Conservation (phyloP, 37 sponge, comb jelly and placozoan species). For the Tethya wilhelma region DNA sequence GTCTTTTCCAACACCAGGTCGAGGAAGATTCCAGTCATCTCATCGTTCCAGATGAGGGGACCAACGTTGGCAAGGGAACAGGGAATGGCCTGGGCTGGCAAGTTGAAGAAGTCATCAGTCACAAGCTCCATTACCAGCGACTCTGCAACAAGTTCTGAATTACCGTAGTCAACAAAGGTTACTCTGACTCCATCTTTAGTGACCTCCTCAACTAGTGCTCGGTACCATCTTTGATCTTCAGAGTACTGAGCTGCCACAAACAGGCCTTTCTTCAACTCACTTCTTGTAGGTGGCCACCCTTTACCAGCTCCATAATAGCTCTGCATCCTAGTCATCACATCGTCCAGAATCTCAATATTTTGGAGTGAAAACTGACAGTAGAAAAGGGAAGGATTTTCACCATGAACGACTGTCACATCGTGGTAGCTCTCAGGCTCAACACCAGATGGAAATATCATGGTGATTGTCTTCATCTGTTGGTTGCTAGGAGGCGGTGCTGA, state of each 20-base stretch:
- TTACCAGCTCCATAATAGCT: neutral
- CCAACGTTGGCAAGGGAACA: conserved; percentile 39
- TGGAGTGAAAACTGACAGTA: conserved; percentile 52
- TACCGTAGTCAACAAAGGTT: conserved; percentile 71
- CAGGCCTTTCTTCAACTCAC: conserved; percentile 6
- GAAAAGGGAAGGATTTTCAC: conserved; percentile 37
- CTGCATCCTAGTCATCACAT: conserved; percentile 20
- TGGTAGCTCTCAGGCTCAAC: conserved; percentile 7
- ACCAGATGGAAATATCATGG: neutral
- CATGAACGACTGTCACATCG: conserved; percentile 17
- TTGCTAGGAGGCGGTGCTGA: neutral
- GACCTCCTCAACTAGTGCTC: conserved; percentile 22
- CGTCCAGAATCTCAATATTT: conserved; percentile 9
- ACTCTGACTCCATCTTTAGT: neutral
- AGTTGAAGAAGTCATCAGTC: conserved; percentile 18
- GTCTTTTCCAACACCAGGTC: conserved; percentile 15
- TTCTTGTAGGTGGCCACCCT: neutral
- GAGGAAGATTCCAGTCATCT: conserved; percentile 9
- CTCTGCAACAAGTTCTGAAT: conserved; percentile 24
- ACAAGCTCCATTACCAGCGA: conserved; percentile 17
- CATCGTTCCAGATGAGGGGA: conserved; percentile 20
- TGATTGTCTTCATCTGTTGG: neutral
- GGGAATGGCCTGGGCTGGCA: conserved; percentile 55
- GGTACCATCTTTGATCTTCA: conserved; percentile 54
- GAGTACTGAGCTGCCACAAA: conserved; percentile 43